phyloP scores from a whole-genome alignment of 1,140 invertebrate species.

The Elymnias hypermnestra region DNA sequence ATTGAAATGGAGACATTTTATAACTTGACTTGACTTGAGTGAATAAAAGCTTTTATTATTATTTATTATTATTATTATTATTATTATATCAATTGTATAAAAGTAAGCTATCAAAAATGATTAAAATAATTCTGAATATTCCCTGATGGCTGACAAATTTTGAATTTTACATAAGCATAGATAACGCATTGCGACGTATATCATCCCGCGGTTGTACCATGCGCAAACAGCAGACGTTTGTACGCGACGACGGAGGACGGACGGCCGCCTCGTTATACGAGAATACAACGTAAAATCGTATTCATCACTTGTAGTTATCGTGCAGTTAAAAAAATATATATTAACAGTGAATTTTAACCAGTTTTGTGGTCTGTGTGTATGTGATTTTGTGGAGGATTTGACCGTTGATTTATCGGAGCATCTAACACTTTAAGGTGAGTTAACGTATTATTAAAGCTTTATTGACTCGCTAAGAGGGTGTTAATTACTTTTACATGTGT shows the following conservation, averaged over 20 bases:
- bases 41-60: too few relatives aligned
- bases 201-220: conserved; percentile 41
- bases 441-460: too few relatives aligned
- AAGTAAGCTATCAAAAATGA: too few relatives aligned
- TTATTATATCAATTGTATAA: too few relatives aligned
- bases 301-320: background rate
- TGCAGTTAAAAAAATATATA: background rate
- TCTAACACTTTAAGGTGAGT: background rate
- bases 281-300: conserved; percentile 3
- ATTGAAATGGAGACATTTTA: too few relatives aligned
- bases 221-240: conserved; percentile 59
- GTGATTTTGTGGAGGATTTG: background rate
- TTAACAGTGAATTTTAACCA: background rate
- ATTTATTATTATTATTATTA: too few relatives aligned
- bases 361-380: conserved; percentile 5
- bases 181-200: conserved; percentile 67
- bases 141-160: conserved; percentile 14
- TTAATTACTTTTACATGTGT: too few relatives aligned
- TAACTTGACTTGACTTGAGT: too few relatives aligned
- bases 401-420: background rate
- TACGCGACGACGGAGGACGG: conserved; percentile 12
- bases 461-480: too few relatives aligned
- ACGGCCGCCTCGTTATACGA: conserved; percentile 20
- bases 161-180: conserved; percentile 22
- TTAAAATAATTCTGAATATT: background rate